These are phyloP conservation scores for Drosophila punjabiensis DNA, from an alignment of 1,140 invertebrate genomes.

Conservation along the genomic window DNA sequence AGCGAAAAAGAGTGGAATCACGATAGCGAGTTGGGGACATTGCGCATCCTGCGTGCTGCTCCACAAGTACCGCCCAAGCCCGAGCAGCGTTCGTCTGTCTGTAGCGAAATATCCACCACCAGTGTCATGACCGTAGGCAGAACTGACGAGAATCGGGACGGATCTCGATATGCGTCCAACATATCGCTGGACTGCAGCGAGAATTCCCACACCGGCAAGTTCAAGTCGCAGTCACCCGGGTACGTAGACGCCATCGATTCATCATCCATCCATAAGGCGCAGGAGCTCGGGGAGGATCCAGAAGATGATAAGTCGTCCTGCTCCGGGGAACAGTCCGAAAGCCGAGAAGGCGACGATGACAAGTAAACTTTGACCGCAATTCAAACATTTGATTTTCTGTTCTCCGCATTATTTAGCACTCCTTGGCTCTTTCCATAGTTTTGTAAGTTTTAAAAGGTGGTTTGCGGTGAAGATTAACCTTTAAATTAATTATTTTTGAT, in stretches of 20 bases:
- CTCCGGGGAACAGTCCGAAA: slow-evolving; percentile 43
- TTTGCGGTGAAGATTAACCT: neutral
- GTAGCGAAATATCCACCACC: slow-evolving; percentile 76
- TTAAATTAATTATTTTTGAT: too few species aligned
- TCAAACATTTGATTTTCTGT: slow-evolving; percentile 20
- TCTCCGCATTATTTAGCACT: neutral
- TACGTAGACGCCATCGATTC: slow-evolving; percentile 64
- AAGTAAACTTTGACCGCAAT: slow-evolving; percentile 66
- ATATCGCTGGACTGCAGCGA: slow-evolving; percentile 66
- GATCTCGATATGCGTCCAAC: slow-evolving; percentile 65
- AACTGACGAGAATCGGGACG: slow-evolving; percentile 21
- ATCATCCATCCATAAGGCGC: slow-evolving; percentile 8
- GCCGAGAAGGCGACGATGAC: slow-evolving; percentile 40
- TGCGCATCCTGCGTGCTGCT: slow-evolving; percentile 37
- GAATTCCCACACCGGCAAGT: slow-evolving; percentile 73
- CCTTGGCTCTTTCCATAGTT: neutral
- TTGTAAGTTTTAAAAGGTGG: neutral
- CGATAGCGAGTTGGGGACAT: slow-evolving; percentile 1
- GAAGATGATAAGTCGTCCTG: slow-evolving; percentile 21
- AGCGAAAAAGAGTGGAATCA: neutral
- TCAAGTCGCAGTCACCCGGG: slow-evolving; percentile 81
- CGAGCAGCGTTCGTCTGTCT: slow-evolving; percentile 68
- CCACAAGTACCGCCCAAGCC: slow-evolving; percentile 63
- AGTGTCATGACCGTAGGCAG: slow-evolving; percentile 30
- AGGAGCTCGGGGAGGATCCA: slow-evolving; percentile 23